Evolutionary conservation across 1,140 invertebrate species (phyloP), one percentile per base, ranked within the genome.

Genomic region (Aphelenchoides besseyi): DNA sequence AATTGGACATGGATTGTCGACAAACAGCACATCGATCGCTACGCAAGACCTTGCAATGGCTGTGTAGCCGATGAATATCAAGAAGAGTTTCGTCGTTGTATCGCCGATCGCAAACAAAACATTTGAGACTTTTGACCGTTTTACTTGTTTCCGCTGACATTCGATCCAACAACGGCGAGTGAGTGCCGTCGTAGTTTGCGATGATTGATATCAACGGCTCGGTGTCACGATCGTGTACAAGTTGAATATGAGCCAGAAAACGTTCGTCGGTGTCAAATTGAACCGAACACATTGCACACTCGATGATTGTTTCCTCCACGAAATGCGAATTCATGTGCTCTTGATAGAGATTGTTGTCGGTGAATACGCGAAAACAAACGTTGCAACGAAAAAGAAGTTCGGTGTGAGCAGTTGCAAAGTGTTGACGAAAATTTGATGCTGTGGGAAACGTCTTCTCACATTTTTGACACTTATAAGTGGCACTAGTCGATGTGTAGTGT

Each of bases 21-120:
- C 77, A 79, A 30, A 79, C 70, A 1, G 68, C 79, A 36, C 77
- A 79, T 12, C 68, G 67, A 64, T 79, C 71, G 30, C 75, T 37
- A n/a, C 53, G 35, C 3, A 63, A 57, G 2, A 79, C 75, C 52
- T 80, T 79, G 71, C 77, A 79, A 52, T 79, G 77, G 36, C 61
- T 55, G 23, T 61, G 36, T 1, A 79, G 71, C 0, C 77, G 79
- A 63, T 79, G 77, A 29, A 69, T 54, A 55, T 79, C 77, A 0
- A 79, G 70, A 1, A 54, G 68, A 12, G 67, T 32, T 41, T 79
- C 77, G 37, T 81, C 70, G 2, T 41, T 2, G 30, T 57, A 82
- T 26, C 53, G 16, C 29, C 71, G 55, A 59, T 79, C 77, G 37
- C 77, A 79, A 18, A 79, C 77, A 12, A 78, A 77, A 36, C 77